Percentiles rank a stretch among this genome's conserved stretches.
Evolutionary conservation across 2,113 vertebrate genomes (phyloP).

Genomic region (Clarias macrocephalus): DNA sequence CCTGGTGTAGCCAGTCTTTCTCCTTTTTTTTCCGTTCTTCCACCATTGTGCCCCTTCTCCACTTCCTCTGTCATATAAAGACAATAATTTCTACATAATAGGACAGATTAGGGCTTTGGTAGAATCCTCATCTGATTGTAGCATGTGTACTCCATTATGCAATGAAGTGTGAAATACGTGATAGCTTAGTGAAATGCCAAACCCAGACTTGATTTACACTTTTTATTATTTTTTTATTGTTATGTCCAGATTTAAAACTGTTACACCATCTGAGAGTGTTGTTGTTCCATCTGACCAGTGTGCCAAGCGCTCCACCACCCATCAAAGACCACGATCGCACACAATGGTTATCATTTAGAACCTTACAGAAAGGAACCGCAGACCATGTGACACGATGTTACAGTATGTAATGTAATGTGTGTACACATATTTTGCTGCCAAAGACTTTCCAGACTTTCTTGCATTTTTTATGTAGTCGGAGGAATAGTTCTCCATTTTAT

Average conservation of each 20-base stretch:
- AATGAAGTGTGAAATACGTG: neutral
- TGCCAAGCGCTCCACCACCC: too few species aligned
- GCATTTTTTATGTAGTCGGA: too few species aligned
- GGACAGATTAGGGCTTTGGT: conserved; percentile 4
- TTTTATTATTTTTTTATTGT: neutral
- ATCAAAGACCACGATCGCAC: too few species aligned
- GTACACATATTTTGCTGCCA: too few species aligned
- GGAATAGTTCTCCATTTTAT: too few species aligned
- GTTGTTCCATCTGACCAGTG: neutral
- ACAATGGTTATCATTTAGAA: neutral
- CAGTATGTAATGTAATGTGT: too few species aligned
- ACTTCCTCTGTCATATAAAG: conserved; percentile 31
- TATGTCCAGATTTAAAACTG: neutral
- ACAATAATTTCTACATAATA: conserved; percentile 1
- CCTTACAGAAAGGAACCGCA: neutral
- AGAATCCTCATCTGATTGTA: neutral
- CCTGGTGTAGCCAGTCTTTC: conserved; percentile 56
- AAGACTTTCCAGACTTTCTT: too few species aligned
- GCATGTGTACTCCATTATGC: neutral
- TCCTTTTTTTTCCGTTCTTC: conserved; percentile 22
- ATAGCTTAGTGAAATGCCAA: neutral
- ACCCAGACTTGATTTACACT: conserved; percentile 11
- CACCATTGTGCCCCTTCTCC: conserved; percentile 28
- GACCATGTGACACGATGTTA: neutral
- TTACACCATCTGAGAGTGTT: neutral